Evolutionary conservation across 2,113 vertebrate genomes (phyloP), one percentile per base, ranked within the genome.

Genomic region (Dasyurus viverrinus): DNA sequence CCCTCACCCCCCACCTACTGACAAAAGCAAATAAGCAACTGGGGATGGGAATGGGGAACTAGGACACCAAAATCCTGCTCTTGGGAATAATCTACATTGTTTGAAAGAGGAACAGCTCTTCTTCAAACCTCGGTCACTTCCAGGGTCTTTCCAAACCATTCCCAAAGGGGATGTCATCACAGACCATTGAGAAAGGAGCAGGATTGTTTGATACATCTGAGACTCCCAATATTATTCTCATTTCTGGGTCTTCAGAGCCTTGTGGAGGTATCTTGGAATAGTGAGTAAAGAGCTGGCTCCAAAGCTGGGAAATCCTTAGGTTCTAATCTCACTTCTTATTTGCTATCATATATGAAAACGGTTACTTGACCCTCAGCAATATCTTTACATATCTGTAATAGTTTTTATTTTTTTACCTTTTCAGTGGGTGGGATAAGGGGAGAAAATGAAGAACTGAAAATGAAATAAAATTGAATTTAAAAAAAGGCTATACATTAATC

Each of bases 121-220:
- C n/a, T 84, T 22, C 36, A 22, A 27, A 93, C 76, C 91, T 96
- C 92, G 9, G 3, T 26, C 92, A 50, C 94, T 53, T 89, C 89
- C 46, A 16, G 0, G 23, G 68, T 42, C 68, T 42, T 89, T 46
- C 53, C 53, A 54, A 89, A 50, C 3, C n/a, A n/a, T 23, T 27
- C 52, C 25, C 52, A 91, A 89, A 54, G 92, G 60, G 91, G 19
- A 60, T 10, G 92, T 22, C 89, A 53, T 93, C 48, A 54, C 47
- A 24, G 8, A 9, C n/a, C 22, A 26, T 84, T 42, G 36, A 76
- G 36, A 76, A 84, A 42, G 68, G 68, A 42, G 68, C 36, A 42
- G 60, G 3, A 30, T 4, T 36, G 30, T 36, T 16, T 36, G 60
- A 68, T 30, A 68, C 16, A n/a, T 84, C 23, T n/a, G 42, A 84